Evolutionary conservation across 1,140 invertebrate genomes (phyloP).

Genomic region (Sitodiplosis mosellana): DNA sequence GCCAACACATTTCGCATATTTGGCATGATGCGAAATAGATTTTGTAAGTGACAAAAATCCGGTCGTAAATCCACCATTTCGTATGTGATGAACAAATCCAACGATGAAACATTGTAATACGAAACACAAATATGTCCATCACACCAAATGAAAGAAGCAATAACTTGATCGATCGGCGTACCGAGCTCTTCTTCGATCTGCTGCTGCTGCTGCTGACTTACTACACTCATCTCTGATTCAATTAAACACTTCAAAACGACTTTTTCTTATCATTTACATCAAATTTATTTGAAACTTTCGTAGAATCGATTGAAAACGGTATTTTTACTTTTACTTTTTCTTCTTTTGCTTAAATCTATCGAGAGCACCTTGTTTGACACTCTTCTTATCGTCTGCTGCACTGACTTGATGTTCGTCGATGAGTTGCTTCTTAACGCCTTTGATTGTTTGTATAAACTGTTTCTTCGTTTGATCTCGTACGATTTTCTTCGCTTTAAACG

Average conservation of each 20-base stretch:
- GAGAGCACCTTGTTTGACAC: constrained; percentile 9
- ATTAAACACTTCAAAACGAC: too few relatives aligned
- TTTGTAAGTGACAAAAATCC: not conserved
- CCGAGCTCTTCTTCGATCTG: not conserved
- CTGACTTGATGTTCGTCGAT: constrained; percentile 7
- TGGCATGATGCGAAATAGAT: not conserved
- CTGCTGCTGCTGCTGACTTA: not conserved
- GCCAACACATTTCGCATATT: not conserved
- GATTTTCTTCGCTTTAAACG: constrained; percentile 59
- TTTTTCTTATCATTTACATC: too few relatives aligned
- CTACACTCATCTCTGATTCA: too few relatives aligned
- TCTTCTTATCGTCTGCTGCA: constrained; percentile 4
- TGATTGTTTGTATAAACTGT: constrained; percentile 32
- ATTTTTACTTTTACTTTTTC: constrained; percentile 7
- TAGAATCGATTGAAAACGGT: not conserved
- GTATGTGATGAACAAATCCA: not conserved
- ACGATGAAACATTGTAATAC: not conserved
- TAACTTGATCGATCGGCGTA: not conserved
- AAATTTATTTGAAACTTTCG: too few relatives aligned
- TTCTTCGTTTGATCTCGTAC: constrained; percentile 46
- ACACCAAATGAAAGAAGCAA: not conserved
- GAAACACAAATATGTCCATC: not conserved
- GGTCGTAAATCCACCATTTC: not conserved
- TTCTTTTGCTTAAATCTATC: constrained; percentile 20
- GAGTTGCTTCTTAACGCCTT: constrained; percentile 13